Evolutionary conservation across 1,140 invertebrate species (phyloP).

Genomic region (Drosophila virilis): DNA sequence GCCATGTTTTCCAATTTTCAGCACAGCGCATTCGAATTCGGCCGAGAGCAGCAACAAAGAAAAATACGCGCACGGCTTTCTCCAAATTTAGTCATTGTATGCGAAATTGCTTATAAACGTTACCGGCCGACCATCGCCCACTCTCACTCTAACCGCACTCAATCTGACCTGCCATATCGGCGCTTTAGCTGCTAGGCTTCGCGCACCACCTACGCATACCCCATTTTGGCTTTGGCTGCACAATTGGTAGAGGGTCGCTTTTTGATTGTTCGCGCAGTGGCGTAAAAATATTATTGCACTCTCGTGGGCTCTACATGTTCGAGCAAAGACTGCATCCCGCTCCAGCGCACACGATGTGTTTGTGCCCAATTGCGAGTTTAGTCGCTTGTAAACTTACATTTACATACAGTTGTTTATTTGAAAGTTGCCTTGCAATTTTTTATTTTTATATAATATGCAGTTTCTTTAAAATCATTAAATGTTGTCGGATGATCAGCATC

Average conservation of each 20-base stretch:
- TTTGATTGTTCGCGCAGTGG: slow-evolving; percentile 53
- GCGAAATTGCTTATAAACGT: slow-evolving; percentile 78
- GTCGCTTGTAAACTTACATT: slow-evolving; percentile 42
- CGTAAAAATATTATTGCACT: slow-evolving; percentile 75
- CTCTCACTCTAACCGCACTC: slow-evolving; percentile 35
- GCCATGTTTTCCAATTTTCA: slow-evolving; percentile 78
- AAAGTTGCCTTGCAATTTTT: not conserved
- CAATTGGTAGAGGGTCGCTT: slow-evolving; percentile 55
- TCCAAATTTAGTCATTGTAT: slow-evolving; percentile 79
- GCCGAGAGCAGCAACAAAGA: slow-evolving; percentile 51
- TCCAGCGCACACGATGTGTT: not conserved
- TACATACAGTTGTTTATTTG: not conserved
- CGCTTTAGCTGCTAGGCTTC: slow-evolving; percentile 29
- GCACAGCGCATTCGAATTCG: slow-evolving; percentile 61
- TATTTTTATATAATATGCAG: no score
- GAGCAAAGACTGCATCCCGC: slow-evolving; percentile 7
- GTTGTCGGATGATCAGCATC: no score
- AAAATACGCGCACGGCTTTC: slow-evolving; percentile 56
- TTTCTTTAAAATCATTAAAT: no score
- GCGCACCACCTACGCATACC: not conserved
- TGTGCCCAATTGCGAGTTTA: slow-evolving; percentile 47
- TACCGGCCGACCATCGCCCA: slow-evolving; percentile 6
- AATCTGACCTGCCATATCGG: slow-evolving; percentile 68
- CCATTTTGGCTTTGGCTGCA: slow-evolving; percentile 42
- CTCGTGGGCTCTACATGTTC: slow-evolving; percentile 19